Base-by-base conservation (phyloP, 2,113 vertebrate species). In the Megalops atlanticus region DNA sequence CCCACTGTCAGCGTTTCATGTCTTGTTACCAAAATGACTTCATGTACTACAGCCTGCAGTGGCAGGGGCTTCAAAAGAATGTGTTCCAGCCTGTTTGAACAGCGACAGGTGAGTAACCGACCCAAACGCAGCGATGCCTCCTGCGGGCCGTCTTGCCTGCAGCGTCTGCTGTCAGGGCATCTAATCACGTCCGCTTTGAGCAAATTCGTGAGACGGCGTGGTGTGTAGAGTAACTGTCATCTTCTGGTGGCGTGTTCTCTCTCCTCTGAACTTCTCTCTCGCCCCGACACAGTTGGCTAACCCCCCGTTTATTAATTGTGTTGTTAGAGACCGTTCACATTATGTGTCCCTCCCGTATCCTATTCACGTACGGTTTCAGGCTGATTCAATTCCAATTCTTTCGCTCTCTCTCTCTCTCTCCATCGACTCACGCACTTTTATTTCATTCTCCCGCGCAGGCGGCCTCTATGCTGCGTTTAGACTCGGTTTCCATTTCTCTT, bases 391-490 rank as follows among this genome's bases (percentile, higher is more conserved):
- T 80, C 80, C 54, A 41, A 41, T 74, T 81, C 78, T 41, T 84
- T 84, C 74, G 83, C 82, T 77, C 84, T 47, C 84, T 58, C 52
- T 58, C 21, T 58, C 24, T 80, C 8, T 31, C 58, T 11, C 0
- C 58, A n/a, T 64, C n/a, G 58, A 31, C 58, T 64, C 58, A 5
- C 8, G 2, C 40, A 38, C 31, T 35, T 71, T 79, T 70, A 71
- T 82, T 71, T 69, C 75, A 78, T 78, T 82, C 75, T 71, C 74
- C 39, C 76, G 21, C 45, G 69, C 36, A 35, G 14, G 58, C 76
- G 69, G 47, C 85, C 81, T 49, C 83, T 82, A 74, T 84, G 68
- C 83, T 79, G 80, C 41, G n/a, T n/a, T n/a, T n/a, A n/a, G n/a
- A n/a, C 15, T 73, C 71, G 38, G 73, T 74, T 83, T 83, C 77